phyloP scores from a whole-genome alignment of 2,113 vertebrate genomes.

The Pseudorhombus dupliciocellatus region DNA sequence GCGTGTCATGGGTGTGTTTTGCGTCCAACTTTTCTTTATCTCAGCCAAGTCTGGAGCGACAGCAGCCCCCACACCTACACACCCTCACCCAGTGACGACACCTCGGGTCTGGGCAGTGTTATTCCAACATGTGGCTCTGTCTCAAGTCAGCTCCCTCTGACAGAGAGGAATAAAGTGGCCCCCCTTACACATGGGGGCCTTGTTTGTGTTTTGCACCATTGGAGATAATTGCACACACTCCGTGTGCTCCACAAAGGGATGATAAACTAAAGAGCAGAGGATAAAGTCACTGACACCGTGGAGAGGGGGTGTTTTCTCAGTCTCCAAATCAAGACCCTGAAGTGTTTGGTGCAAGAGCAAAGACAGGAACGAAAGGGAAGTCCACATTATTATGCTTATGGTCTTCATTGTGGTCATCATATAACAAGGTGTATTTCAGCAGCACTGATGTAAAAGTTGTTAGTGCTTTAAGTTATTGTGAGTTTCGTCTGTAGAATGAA shows the following conservation, averaged over 20 bases:
- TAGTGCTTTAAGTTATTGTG: no score
- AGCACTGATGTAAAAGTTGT: no score
- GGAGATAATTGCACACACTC: slow-evolving; percentile 67
- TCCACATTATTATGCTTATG: neutral
- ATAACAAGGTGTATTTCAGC: no score
- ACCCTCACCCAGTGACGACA: slow-evolving; percentile 15
- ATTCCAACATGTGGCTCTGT: slow-evolving; percentile 48
- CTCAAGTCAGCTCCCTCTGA: slow-evolving; percentile 56
- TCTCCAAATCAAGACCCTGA: neutral
- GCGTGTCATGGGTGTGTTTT: slow-evolving; percentile 38
- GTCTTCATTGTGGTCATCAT: neutral
- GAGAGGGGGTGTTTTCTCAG: neutral
- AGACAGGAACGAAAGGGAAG: neutral
- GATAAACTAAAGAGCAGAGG: slow-evolving; percentile 53
- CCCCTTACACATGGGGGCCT: slow-evolving; percentile 27
- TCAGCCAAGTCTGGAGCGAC: slow-evolving; percentile 26
- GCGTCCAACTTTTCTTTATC: slow-evolving; percentile 31
- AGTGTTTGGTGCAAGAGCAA: neutral
- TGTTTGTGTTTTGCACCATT: slow-evolving; percentile 75
- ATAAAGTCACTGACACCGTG: slow-evolving; percentile 20
- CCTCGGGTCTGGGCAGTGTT: slow-evolving; percentile 51
- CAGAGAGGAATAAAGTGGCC: slow-evolving; percentile 44
- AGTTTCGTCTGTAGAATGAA: slow-evolving; percentile 30
- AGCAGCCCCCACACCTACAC: neutral
- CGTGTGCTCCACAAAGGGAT: slow-evolving; percentile 49